A percentile compares a stretch with the other conserved stretches of the same genome.
Evolutionary conservation across 2,113 vertebrate genomes (phyloP).

Genomic region (Pomatostomus ruficeps): DNA sequence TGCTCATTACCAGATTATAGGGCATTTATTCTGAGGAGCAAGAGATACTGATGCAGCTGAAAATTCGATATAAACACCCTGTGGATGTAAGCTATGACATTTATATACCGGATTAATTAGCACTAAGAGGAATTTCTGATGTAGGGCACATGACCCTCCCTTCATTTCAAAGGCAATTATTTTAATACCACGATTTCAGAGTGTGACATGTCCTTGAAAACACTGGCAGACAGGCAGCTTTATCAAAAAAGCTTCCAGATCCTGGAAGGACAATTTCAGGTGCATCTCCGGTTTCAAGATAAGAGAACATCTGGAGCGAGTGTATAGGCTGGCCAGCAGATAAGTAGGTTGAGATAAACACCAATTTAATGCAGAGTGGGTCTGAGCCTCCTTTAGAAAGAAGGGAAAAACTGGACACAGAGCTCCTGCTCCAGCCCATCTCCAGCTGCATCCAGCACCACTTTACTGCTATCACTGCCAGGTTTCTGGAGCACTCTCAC

Average conservation of each 20-base stretch:
- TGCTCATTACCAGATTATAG: slow-evolving; percentile 53
- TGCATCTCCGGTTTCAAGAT: neutral
- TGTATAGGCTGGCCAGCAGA: neutral
- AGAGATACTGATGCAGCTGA: slow-evolving; percentile 13
- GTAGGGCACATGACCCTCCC: neutral
- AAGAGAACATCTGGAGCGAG: neutral
- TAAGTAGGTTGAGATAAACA: neutral
- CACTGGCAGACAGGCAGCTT: neutral
- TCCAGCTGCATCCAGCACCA: neutral
- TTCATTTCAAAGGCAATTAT: slow-evolving; percentile 22
- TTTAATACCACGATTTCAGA: neutral
- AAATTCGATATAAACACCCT: slow-evolving; percentile 22
- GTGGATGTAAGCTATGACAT: slow-evolving; percentile 39
- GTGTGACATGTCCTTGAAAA: neutral
- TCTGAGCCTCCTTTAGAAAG: neutral
- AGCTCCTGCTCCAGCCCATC: neutral
- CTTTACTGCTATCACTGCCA: neutral
- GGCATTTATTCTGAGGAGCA: slow-evolving; percentile 34
- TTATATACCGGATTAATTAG: slow-evolving; percentile 6
- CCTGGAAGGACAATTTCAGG: neutral
- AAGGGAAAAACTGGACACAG: neutral
- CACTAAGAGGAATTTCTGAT: slow-evolving; percentile 39
- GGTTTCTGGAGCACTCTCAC: fast-evolving
- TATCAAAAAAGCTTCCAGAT: neutral
- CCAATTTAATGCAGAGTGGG: neutral